These are phyloP conservation scores for Drosophila equinoxialis DNA, from an alignment of 1,140 invertebrate genomes.

Conservation along the genomic window DNA sequence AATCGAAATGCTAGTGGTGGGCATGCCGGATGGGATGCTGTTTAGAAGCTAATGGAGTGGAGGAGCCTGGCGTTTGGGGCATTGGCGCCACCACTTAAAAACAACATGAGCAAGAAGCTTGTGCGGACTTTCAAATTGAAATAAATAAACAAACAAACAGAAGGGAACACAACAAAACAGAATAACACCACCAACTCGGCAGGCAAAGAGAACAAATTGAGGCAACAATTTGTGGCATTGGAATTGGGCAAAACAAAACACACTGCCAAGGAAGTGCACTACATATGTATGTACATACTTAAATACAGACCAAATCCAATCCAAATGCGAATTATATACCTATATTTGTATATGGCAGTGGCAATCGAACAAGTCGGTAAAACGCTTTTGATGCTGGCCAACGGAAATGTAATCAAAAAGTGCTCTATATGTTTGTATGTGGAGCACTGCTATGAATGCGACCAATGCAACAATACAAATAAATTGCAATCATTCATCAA, in stretches of 20 bases:
- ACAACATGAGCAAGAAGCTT: conserved; percentile 73
- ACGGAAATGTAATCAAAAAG: conserved; percentile 36
- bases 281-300: not conserved
- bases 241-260: not conserved
- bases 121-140: conserved; percentile 70
- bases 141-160: conserved; percentile 59
- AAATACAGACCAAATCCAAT: not conserved
- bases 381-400: conserved; percentile 55
- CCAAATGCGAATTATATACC: not conserved
- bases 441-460: conserved; percentile 55
- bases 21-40: not conserved
- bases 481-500: conserved; percentile 80
- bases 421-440: conserved; percentile 36
- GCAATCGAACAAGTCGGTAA: conserved; percentile 46
- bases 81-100: conserved; percentile 81
- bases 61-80: conserved; percentile 47
- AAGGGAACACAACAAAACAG: not conserved
- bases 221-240: conserved; percentile 52
- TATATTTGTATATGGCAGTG: not conserved
- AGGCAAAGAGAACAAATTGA: conserved; percentile 45
- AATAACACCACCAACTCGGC: conserved; percentile 2
- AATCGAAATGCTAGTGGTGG: not conserved
- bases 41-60: conserved; percentile 16
- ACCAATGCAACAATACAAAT: conserved; percentile 80
- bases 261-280: conserved; percentile 18